Conservation (phyloP, 2,797 vertebrate genomes). For the Crenichthys baileyi region DNA sequence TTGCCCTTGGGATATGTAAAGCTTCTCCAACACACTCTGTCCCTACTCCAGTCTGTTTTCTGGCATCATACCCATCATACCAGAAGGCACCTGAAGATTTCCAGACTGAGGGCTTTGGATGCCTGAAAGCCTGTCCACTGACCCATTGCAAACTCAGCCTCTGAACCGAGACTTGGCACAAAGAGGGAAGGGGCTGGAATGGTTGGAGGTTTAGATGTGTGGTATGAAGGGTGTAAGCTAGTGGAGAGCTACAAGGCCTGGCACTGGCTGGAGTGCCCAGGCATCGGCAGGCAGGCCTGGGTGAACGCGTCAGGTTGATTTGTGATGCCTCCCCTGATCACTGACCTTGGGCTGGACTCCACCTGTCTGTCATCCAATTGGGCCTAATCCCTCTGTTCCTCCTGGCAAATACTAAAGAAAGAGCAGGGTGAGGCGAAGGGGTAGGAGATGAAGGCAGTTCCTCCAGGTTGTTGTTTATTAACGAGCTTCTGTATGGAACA, state of each 20-base stretch:
- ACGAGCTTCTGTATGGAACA: constrained; percentile 1
- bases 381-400: constrained; percentile 3
- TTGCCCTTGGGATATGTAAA: constrained; percentile 27
- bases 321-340: constrained; percentile 68
- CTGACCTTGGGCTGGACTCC: constrained; percentile 75
- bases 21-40: not conserved
- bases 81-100: constrained; percentile 79
- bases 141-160: constrained; percentile 74
- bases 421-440: constrained; percentile 17
- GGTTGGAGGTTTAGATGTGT: constrained; percentile 10
- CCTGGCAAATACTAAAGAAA: constrained; percentile 31
- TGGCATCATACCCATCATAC: constrained; percentile 63
- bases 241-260: constrained; percentile 45
- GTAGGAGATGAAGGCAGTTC: constrained; percentile 34
- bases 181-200: constrained; percentile 37
- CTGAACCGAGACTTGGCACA: constrained; percentile 66
- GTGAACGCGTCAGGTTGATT: constrained; percentile 82
- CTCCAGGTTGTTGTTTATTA: constrained; percentile 66
- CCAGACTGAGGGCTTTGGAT: constrained; percentile 55
- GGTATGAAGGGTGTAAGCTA: constrained; percentile 11
- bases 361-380: constrained; percentile 72
- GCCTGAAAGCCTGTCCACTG: constrained; percentile 67
- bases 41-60: constrained; percentile 33
- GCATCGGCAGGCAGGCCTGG: constrained; percentile 73
- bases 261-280: constrained; percentile 42